phyloP scores from a whole-genome alignment of 2,888 invertebrate species.

The Calliphora vomitoria region DNA sequence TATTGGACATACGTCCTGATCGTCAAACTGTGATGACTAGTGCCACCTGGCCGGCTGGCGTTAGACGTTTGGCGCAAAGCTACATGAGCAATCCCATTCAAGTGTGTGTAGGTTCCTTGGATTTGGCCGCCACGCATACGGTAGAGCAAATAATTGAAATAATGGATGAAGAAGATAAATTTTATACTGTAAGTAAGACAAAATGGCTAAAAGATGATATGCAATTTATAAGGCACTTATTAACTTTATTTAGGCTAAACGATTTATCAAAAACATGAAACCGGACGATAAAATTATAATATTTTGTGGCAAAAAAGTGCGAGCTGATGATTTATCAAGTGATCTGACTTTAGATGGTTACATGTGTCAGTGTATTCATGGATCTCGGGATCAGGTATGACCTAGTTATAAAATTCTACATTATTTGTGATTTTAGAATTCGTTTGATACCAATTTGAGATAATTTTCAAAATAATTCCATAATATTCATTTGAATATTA shows the following conservation, averaged over 20 bases:
- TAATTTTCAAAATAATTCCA: no score
- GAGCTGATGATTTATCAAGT: constrained; percentile 92
- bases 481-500: no score
- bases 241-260: constrained; percentile 85
- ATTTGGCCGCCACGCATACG: constrained; percentile 95
- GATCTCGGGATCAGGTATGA: constrained; percentile 92
- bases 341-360: constrained; percentile 90
- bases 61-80: constrained; percentile 92
- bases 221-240: background rate
- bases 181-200: constrained; percentile 80
- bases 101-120: constrained; percentile 94
- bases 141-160: constrained; percentile 93
- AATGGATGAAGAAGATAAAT: constrained; percentile 89
- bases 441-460: no score
- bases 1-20: constrained; percentile 93
- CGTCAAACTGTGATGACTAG: constrained; percentile 98
- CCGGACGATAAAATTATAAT: constrained; percentile 94
- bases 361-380: constrained; percentile 93
- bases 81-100: constrained; percentile 96
- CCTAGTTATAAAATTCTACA: no score
- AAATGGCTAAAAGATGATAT: background rate
- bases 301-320: constrained; percentile 94
- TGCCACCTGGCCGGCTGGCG: constrained; percentile 97
- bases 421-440: no score
- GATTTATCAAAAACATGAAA: constrained; percentile 90